Percentiles rank a stretch among this genome's conserved stretches.
Evolutionary conservation across 2,113 vertebrate species (phyloP).

Genomic region (rabbit (Oryctolagus cuniculus)): DNA sequence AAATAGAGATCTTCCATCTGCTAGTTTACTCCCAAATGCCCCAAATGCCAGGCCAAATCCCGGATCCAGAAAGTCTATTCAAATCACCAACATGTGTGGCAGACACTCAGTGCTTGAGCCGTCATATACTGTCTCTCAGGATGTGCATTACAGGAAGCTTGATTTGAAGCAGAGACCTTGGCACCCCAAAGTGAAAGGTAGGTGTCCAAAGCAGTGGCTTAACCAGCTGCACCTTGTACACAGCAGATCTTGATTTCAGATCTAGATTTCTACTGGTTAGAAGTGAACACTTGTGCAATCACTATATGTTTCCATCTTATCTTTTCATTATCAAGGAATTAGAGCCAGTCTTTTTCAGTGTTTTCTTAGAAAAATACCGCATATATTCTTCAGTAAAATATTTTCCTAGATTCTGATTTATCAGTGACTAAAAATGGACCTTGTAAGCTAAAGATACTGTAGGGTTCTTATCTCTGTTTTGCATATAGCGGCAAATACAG

Average conservation of each 20-base stretch:
- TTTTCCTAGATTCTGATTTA: neutral
- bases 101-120: too few relatives aligned
- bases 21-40: too few relatives aligned
- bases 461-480: neutral
- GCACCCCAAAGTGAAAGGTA: too few relatives aligned
- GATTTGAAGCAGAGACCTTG: too few relatives aligned
- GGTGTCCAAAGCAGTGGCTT: too few relatives aligned
- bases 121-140: too few relatives aligned
- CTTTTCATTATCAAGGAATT: neutral
- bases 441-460: neutral
- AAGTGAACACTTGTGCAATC: neutral
- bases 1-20: too few relatives aligned
- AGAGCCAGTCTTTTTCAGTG: neutral
- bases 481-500: neutral
- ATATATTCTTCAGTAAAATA: slow-evolving; percentile 9
- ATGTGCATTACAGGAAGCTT: too few relatives aligned
- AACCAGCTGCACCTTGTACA: too few relatives aligned
- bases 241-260: neutral
- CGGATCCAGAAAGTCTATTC: too few relatives aligned
- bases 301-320: neutral
- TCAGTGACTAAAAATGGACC: neutral
- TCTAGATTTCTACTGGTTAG: neutral
- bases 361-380: neutral
- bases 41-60: too few relatives aligned
- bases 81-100: too few relatives aligned